phyloP scores from a whole-genome alignment of 2,888 invertebrate species.

The Aphelenchoides bicaudatus region DNA sequence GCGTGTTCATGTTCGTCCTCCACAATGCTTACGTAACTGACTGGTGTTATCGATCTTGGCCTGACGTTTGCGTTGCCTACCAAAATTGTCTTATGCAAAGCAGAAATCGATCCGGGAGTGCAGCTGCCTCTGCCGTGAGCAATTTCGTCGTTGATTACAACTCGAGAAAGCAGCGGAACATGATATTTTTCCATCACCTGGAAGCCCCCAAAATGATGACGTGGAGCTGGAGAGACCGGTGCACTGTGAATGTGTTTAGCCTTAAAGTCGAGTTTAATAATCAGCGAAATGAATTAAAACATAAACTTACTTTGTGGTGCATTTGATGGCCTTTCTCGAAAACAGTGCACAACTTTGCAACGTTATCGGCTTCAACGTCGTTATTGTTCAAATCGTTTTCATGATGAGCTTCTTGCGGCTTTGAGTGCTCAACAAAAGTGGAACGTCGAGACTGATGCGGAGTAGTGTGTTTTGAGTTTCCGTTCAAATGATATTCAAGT shows the following conservation, averaged over 20 bases:
- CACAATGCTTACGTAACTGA: neutral
- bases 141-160: slow-evolving; percentile 9
- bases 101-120: slow-evolving; percentile 1
- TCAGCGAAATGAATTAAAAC: neutral
- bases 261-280: neutral
- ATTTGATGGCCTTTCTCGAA: slow-evolving; percentile 9
- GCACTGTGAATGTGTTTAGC: too few relatives aligned
- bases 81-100: slow-evolving; percentile 7
- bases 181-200: too few relatives aligned
- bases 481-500: too few relatives aligned
- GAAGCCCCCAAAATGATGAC: too few relatives aligned
- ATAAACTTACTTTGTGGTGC: too few relatives aligned
- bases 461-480: too few relatives aligned
- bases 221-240: too few relatives aligned
- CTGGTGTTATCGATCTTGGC: neutral
- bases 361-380: too few relatives aligned
- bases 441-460: too few relatives aligned
- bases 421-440: too few relatives aligned
- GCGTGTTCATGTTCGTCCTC: slow-evolving; percentile 7
- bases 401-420: too few relatives aligned
- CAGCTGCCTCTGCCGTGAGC: neutral
- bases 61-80: slow-evolving; percentile 2
- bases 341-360: neutral
- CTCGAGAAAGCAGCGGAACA: neutral
- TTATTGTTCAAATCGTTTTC: too few relatives aligned